Percentiles rank a stretch among this genome's conserved stretches.
Evolutionary conservation across 2,113 vertebrate genomes (phyloP).

Genomic region (Albula goreensis): DNA sequence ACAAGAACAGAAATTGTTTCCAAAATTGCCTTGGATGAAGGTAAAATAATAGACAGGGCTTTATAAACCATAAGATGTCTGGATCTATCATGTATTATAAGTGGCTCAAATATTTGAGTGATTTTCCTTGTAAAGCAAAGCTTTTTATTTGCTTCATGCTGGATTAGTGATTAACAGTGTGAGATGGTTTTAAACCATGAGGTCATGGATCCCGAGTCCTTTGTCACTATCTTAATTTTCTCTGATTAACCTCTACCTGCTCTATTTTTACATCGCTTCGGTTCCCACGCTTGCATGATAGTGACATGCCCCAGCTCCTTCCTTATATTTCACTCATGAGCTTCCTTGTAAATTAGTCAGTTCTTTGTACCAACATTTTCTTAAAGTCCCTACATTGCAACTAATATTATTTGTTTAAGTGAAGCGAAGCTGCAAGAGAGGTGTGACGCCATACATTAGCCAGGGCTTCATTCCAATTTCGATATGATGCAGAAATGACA

Average conservation of each 20-base stretch:
- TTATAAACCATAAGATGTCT: too few species aligned
- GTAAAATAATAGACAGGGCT: too few species aligned
- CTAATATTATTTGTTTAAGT: neutral
- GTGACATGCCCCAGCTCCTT: neutral
- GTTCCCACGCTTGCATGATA: neutral
- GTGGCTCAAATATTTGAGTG: neutral
- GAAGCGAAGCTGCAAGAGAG: neutral
- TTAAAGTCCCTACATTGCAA: neutral
- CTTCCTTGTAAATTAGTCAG: neutral
- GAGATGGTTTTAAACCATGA: neutral
- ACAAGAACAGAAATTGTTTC: too few species aligned
- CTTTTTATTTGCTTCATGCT: neutral
- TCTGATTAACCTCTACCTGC: conserved; percentile 1
- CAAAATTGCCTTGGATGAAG: too few species aligned
- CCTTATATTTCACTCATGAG: neutral
- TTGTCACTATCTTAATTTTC: neutral
- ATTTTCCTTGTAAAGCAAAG: neutral
- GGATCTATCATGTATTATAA: too few species aligned
- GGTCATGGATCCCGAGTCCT: neutral
- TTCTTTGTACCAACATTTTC: neutral
- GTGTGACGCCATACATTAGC: neutral
- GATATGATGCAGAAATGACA: neutral
- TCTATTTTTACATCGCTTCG: neutral
- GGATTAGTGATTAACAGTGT: neutral
- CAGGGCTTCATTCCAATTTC: neutral